Evolutionary conservation across 1,140 invertebrate genomes (phyloP).

Genomic region (Oreohelix idahoensis): DNA sequence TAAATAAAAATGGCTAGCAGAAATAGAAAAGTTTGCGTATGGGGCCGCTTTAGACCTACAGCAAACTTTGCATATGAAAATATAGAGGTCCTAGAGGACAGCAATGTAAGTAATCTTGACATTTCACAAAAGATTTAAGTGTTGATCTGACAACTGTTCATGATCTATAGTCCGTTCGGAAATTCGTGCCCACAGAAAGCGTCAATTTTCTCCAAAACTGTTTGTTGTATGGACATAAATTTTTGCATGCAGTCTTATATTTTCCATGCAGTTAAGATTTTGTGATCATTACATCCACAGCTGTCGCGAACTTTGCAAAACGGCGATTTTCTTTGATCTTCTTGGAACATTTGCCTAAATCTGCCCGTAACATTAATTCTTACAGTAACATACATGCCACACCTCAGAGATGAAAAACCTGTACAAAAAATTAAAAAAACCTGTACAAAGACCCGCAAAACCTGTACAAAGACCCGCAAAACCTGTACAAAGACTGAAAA

Average conservation of each 20-base stretch:
- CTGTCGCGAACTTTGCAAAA: too few species aligned
- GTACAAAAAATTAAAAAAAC: too few species aligned
- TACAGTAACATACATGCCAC: too few species aligned
- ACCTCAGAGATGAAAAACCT: too few species aligned
- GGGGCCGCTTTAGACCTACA: slow-evolving; percentile 70
- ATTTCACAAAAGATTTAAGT: not conserved
- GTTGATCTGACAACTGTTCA: not conserved
- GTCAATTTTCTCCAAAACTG: not conserved
- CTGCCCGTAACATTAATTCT: too few species aligned
- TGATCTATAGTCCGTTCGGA: not conserved
- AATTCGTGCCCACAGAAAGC: not conserved
- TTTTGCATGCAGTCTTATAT: not conserved
- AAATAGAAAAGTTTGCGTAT: slow-evolving; percentile 70
- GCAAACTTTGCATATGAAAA: slow-evolving; percentile 70
- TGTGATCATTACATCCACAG: too few species aligned
- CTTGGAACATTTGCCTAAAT: too few species aligned
- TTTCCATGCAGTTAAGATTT: too few species aligned
- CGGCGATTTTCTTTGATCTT: too few species aligned
- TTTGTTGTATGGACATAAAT: not conserved
- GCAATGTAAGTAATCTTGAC: slow-evolving; percentile 57
- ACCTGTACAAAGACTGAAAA: too few species aligned
- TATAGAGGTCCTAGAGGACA: slow-evolving; percentile 67
- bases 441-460: too few species aligned
- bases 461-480: too few species aligned
- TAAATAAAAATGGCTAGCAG: slow-evolving; percentile 48